phyloP scores from a whole-genome alignment of 1,140 invertebrate species.

The Heliconius nattereri region DNA sequence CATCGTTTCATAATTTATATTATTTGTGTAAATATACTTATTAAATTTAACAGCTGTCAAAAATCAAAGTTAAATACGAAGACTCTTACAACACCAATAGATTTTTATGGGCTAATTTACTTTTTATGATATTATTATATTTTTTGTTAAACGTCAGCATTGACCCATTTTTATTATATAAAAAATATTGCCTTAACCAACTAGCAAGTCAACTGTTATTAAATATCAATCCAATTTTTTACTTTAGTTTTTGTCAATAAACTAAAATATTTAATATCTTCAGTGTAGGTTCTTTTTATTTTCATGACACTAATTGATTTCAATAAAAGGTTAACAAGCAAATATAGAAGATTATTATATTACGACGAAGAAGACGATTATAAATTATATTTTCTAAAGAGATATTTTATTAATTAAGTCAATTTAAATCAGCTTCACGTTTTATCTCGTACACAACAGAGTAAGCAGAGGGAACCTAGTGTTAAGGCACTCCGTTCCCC shows the following conservation, averaged over 20 bases:
- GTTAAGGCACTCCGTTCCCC: no score
- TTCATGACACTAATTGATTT: not conserved
- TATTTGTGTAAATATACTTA: not conserved
- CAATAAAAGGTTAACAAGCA: not conserved
- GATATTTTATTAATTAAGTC: no score
- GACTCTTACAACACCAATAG: not conserved
- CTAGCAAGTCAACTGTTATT: not conserved
- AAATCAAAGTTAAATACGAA: not conserved
- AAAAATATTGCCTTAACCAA: constrained; percentile 7
- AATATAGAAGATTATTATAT: not conserved
- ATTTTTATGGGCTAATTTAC: not conserved
- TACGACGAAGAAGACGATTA: no score
- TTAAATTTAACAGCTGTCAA: no score
- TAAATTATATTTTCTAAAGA: not conserved
- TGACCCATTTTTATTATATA: constrained; percentile 6
- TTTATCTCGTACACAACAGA: no score
- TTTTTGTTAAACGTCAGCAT: not conserved
- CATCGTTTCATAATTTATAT: no score
- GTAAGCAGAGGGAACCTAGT: no score
- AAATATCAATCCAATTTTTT: constrained; percentile 2
- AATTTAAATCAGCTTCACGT: no score
- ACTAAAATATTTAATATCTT: not conserved
- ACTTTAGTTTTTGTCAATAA: not conserved
- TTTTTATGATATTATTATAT: constrained; percentile 5
- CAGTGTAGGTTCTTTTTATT: not conserved